Percentiles rank a stretch among this genome's conserved stretches.
phyloP scores from a whole-genome alignment of 2,113 vertebrate genomes.

The Hemichromis elongatus region DNA sequence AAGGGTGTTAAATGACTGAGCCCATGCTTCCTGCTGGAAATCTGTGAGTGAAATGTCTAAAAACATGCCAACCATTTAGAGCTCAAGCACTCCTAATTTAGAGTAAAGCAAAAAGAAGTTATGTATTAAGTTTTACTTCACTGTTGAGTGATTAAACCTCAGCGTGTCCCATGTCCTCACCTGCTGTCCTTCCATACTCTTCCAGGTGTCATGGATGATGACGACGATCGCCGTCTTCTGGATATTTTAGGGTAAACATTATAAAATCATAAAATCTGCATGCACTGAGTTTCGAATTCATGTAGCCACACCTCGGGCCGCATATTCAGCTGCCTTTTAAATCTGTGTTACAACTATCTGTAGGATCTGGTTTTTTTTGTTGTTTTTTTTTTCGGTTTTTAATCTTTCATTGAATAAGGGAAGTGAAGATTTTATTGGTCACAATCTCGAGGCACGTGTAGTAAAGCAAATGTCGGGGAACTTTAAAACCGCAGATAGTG shows the following conservation, averaged over 20 bases:
- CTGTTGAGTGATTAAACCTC: not conserved
- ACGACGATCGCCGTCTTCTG: conserved; percentile 97
- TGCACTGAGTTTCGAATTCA: not conserved
- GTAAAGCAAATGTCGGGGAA: not conserved
- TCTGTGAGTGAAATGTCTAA: conserved; percentile 55
- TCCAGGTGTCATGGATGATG: conserved; percentile 99
- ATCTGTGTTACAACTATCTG: no score
- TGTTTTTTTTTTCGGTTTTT: not conserved
- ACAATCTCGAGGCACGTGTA: not conserved
- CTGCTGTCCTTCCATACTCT: conserved; percentile 12
- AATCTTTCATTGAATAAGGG: not conserved
- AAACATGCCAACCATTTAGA: not conserved
- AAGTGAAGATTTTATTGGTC: not conserved
- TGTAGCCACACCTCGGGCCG: not conserved
- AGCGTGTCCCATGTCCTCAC: not conserved
- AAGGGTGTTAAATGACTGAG: conserved; percentile 65
- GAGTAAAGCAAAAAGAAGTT: not conserved
- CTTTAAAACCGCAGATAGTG: not conserved
- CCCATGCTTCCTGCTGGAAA: conserved; percentile 62
- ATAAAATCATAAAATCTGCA: not conserved
- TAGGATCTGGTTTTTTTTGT: no score
- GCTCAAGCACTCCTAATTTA: not conserved
- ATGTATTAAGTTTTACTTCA: not conserved
- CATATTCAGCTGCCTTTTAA: no score
- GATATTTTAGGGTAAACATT: conserved; percentile 95